These are phyloP conservation scores for Aurelia coerulea DNA, from an alignment of 30 jellyfish, hydroid and myxozoan species.

Conservation along the genomic window DNA sequence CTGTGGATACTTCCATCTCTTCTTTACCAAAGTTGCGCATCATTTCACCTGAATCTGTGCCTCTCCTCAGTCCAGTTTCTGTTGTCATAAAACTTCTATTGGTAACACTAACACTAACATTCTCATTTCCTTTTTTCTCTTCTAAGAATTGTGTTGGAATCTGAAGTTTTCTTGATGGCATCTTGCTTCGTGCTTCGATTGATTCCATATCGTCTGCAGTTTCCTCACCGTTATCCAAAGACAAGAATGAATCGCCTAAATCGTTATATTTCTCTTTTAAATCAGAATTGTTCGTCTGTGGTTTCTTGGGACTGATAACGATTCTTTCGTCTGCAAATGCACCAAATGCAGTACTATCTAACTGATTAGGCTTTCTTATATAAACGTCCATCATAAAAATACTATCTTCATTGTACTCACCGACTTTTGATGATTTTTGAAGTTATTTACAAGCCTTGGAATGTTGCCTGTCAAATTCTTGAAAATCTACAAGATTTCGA, in stretches of 20 bases:
- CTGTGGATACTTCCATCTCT: background rate
- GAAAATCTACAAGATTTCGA: too few species aligned
- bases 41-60: background rate
- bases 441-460: too few species aligned
- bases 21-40: background rate
- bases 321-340: constrained; percentile 29
- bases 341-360: constrained; percentile 25
- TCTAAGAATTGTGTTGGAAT: constrained; percentile 41
- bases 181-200: background rate
- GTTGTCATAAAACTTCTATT: background rate
- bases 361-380: constrained; percentile 43
- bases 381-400: constrained; percentile 25
- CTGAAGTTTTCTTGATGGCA: constrained; percentile 28
- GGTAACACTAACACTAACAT: background rate
- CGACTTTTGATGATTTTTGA: too few species aligned
- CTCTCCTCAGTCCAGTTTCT: background rate
- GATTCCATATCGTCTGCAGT: background rate
- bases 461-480: background rate
- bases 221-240: constrained; percentile 8
- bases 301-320: constrained; percentile 35
- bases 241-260: constrained; percentile 43
- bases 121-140: constrained; percentile 13
- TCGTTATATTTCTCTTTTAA: constrained; percentile 16
- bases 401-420: background rate
- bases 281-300: constrained; percentile 17